Evolutionary conservation across 2,888 invertebrate genomes (phyloP).

Genomic region (Andrena praecox): DNA sequence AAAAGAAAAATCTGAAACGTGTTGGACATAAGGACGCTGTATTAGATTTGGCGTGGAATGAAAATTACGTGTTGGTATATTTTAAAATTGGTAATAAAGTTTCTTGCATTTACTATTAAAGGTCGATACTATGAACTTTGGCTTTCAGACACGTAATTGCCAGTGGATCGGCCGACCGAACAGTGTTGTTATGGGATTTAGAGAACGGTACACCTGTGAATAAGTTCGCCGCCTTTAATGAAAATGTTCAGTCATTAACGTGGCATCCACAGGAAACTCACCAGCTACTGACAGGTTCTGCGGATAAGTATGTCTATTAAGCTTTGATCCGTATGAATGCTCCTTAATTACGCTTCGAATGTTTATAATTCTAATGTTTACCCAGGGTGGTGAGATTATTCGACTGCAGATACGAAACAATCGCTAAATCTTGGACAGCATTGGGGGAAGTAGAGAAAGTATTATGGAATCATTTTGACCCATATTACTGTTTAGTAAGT

Average conservation of each 20-base stretch:
- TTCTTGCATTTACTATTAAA: background rate
- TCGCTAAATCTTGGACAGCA: conserved; percentile 90
- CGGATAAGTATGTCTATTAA: conserved; percentile 87
- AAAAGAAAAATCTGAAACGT: conserved; percentile 89
- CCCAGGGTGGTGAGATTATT: conserved; percentile 90
- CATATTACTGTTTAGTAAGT: conserved; percentile 92
- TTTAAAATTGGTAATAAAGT: conserved; percentile 1
- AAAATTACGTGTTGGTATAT: conserved; percentile 87
- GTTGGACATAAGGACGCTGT: conserved; percentile 96
- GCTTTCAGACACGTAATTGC: conserved; percentile 92
- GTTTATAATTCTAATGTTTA: conserved; percentile 17
- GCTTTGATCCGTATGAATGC: background rate
- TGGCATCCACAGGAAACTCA: conserved; percentile 95
- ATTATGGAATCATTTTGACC: conserved; percentile 93
- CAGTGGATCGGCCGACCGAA: conserved; percentile 96
- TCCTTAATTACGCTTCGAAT: background rate
- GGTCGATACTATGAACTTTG: background rate
- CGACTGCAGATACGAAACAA: conserved; percentile 90
- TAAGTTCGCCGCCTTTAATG: conserved; percentile 90
- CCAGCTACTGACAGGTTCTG: conserved; percentile 92
- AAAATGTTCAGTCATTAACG: conserved; percentile 93
- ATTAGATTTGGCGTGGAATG: conserved; percentile 96
- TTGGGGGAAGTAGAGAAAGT: conserved; percentile 94
- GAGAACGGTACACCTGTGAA: conserved; percentile 92
- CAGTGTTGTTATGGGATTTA: conserved; percentile 96